Percentiles rank a stretch among this genome's conserved stretches.
Conservation (phyloP, 2,113 vertebrate genomes). For the Actenoides lindsayi region DNA sequence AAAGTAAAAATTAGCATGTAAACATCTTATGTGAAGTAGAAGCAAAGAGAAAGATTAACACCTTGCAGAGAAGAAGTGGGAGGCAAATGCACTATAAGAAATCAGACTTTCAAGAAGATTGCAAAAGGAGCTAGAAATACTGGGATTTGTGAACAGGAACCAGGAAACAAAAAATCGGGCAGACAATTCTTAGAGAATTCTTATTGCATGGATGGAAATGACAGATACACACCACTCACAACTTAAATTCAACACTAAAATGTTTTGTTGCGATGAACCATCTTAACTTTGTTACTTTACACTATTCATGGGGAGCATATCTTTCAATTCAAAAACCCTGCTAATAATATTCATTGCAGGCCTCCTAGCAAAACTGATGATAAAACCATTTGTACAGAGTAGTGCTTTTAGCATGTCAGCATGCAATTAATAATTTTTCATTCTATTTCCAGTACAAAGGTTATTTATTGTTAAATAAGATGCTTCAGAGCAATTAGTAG, state of each 20-base stretch:
- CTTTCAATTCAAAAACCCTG: background rate
- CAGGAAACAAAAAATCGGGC: background rate
- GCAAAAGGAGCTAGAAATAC: conserved; percentile 6
- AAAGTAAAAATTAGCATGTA: background rate
- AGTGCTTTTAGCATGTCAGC: background rate
- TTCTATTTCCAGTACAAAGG: background rate
- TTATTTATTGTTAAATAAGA: background rate
- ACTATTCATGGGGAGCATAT: background rate
- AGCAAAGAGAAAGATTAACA: conserved; percentile 15
- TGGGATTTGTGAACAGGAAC: background rate
- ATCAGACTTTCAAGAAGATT: background rate
- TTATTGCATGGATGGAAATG: background rate
- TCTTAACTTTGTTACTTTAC: background rate
- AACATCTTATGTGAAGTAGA: background rate
- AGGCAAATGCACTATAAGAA: background rate
- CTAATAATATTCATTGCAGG: background rate
- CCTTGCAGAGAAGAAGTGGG: conserved; percentile 11
- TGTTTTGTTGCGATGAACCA: background rate
- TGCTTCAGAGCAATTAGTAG: background rate
- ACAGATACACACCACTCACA: background rate
- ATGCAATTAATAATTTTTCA: background rate
- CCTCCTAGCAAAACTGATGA: background rate
- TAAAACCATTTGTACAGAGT: background rate
- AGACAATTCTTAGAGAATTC: background rate
- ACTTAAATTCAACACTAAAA: background rate